Evolutionary conservation across 2,888 invertebrate species (phyloP).

Genomic region (Trachelus stipa): DNA sequence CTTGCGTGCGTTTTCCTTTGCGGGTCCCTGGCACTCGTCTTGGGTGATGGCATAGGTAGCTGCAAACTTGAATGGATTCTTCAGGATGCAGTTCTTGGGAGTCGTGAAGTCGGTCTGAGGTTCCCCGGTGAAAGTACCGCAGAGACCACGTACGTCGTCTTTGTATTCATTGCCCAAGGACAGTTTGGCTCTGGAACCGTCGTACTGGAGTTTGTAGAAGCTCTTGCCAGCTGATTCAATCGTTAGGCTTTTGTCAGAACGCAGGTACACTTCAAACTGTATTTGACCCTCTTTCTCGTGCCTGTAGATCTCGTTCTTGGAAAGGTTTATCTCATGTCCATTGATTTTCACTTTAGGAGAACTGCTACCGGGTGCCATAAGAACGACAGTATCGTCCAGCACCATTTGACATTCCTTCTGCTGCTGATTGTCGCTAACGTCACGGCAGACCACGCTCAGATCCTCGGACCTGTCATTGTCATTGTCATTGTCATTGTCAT

Average conservation of each 20-base stretch:
- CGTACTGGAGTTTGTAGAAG: not conserved
- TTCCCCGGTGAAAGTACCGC: conserved; percentile 75
- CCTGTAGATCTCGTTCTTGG: conserved; percentile 13
- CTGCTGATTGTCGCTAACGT: conserved; percentile 54
- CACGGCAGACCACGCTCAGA: conserved; percentile 65
- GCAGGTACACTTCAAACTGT: conserved; percentile 7
- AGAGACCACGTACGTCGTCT: conserved; percentile 73
- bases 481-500: conserved; percentile 28
- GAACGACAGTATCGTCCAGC: conserved; percentile 64
- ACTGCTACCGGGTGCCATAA: conserved; percentile 45
- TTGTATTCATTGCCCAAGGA: conserved; percentile 65
- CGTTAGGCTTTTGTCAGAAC: not conserved
- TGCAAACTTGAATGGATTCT: conserved; percentile 69
- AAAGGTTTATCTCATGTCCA: conserved; percentile 7
- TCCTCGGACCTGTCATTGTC: conserved; percentile 58
- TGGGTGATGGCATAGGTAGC: conserved; percentile 71
- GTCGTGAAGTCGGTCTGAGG: conserved; percentile 72
- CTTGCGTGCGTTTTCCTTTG: conserved; percentile 65
- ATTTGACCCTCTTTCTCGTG: not conserved
- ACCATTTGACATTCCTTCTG: conserved; percentile 67
- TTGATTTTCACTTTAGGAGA: not conserved
- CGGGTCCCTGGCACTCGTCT: conserved; percentile 67
- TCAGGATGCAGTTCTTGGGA: conserved; percentile 71
- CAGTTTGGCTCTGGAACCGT: not conserved
- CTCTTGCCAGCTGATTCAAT: not conserved